These are phyloP conservation scores for Chelonus formosanus DNA, from an alignment of 2,888 invertebrate genomes.

Conservation along the genomic window DNA sequence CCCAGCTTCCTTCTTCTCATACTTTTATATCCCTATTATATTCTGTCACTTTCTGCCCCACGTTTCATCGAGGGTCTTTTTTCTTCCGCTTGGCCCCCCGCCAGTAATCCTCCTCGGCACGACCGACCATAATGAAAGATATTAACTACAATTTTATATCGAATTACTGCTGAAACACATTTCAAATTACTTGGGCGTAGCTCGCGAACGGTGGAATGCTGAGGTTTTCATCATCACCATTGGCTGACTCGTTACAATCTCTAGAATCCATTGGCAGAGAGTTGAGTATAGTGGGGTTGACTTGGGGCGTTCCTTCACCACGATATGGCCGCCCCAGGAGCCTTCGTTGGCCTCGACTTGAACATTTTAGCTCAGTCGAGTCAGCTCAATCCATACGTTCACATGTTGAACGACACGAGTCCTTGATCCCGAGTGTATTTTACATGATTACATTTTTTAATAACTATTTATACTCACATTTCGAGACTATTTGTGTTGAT, in stretches of 20 bases:
- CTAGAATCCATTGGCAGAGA: conserved; percentile 38
- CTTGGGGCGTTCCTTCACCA: conserved; percentile 49
- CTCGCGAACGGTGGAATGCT: conserved; percentile 45
- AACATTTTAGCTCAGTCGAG: conserved; percentile 54
- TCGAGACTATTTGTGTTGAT: background rate
- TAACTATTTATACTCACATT: background rate
- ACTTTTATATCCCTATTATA: background rate
- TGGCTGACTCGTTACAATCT: conserved; percentile 38
- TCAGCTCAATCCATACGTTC: conserved; percentile 52
- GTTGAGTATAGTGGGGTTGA: conserved; percentile 46
- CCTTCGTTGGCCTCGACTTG: conserved; percentile 42
- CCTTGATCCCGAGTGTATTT: too few species aligned
- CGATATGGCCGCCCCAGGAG: conserved; percentile 62
- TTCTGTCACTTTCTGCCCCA: conserved; percentile 12
- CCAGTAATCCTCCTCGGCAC: conserved; percentile 32
- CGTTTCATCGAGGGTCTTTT: conserved; percentile 20
- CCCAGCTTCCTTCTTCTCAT: conserved; percentile 2
- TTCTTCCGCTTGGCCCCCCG: conserved; percentile 27
- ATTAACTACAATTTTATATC: conserved; percentile 66
- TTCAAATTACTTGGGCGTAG: conserved; percentile 64
- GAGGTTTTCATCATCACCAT: conserved; percentile 46
- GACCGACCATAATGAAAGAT: conserved; percentile 62
- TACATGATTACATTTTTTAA: background rate
- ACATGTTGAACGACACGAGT: conserved; percentile 31
- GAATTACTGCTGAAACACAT: conserved; percentile 64